Conservation (phyloP, 2,888 invertebrate genomes). For the Hirtodrosophila histrioides region DNA sequence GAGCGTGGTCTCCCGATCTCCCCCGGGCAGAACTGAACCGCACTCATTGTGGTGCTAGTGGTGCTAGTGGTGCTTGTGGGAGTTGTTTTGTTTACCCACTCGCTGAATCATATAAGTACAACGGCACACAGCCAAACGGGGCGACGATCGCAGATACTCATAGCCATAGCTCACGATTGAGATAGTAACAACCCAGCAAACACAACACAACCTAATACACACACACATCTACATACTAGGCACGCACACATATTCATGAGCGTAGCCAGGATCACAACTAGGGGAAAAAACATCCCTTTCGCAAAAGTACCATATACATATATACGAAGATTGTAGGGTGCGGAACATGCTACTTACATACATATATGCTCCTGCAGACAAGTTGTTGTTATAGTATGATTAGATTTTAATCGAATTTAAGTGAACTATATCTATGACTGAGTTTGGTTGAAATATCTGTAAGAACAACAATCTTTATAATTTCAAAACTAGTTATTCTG, state of each 20-base stretch:
- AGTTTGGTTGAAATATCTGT: too few relatives aligned
- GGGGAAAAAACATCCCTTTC: too few relatives aligned
- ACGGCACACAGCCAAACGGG: conserved; percentile 1
- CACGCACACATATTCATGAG: conserved; percentile 25
- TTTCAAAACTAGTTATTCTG: too few relatives aligned
- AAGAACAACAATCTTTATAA: too few relatives aligned
- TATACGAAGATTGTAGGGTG: too few relatives aligned
- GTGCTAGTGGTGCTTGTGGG: conserved; percentile 60
- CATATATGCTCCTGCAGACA: too few relatives aligned
- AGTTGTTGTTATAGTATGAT: too few relatives aligned
- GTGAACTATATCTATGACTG: too few relatives aligned
- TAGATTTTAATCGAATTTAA: too few relatives aligned
- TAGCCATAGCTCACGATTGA: conserved; percentile 52
- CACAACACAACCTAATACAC: conserved; percentile 37
- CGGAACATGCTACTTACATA: too few relatives aligned
- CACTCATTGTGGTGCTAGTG: conserved; percentile 33
- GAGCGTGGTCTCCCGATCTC: too few relatives aligned
- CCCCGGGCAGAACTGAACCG: conserved; percentile 7
- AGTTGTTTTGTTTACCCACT: conserved; percentile 65
- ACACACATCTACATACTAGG: conserved; percentile 1
- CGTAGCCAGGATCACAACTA: background rate
- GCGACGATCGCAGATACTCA: conserved; percentile 59
- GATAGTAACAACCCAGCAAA: conserved; percentile 69
- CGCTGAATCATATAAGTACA: conserved; percentile 61
- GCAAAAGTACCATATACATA: too few relatives aligned